These are phyloP conservation scores for Epinephelus lanceolatus DNA, from an alignment of 2,113 vertebrate genomes.

Conservation along the genomic window DNA sequence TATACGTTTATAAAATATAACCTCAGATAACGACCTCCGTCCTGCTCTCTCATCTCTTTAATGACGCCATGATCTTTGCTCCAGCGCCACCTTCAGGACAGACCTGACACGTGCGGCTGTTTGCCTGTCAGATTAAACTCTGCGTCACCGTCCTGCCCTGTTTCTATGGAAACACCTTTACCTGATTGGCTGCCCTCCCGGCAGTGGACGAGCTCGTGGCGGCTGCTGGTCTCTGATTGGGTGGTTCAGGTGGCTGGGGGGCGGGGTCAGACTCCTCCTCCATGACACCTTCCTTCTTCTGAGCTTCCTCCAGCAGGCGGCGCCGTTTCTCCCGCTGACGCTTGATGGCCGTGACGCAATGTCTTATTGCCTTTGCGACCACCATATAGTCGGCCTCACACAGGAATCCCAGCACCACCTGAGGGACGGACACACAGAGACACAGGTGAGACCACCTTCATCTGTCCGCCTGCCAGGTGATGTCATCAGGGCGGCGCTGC, in stretches of 20 bases:
- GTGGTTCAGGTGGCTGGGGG: background rate
- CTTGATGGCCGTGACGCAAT: slow-evolving; percentile 89
- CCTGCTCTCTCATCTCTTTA: too few species aligned
- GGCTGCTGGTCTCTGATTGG: slow-evolving; percentile 42
- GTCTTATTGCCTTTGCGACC: slow-evolving; percentile 92
- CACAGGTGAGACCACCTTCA: slow-evolving; percentile 12
- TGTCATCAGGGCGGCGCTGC: background rate
- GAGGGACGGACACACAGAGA: slow-evolving; percentile 5
- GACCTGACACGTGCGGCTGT: too few species aligned
- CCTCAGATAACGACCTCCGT: too few species aligned
- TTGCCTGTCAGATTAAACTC: too few species aligned
- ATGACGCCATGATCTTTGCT: too few species aligned
- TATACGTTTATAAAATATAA: too few species aligned
- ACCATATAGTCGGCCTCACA: slow-evolving; percentile 93
- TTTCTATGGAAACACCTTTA: slow-evolving; percentile 3
- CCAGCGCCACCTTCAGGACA: too few species aligned
- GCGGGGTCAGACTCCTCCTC: slow-evolving; percentile 60
- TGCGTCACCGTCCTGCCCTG: background rate
- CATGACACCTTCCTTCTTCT: slow-evolving; percentile 45
- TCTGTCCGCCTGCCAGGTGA: background rate
- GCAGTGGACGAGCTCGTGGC: background rate
- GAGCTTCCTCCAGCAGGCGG: slow-evolving; percentile 67
- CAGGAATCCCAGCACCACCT: slow-evolving; percentile 94
- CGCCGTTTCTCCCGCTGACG: slow-evolving; percentile 89
- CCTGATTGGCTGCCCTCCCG: slow-evolving; percentile 11